Base-by-base conservation (phyloP, 2,888 invertebrate species). In the Microplitis deprimator region DNA sequence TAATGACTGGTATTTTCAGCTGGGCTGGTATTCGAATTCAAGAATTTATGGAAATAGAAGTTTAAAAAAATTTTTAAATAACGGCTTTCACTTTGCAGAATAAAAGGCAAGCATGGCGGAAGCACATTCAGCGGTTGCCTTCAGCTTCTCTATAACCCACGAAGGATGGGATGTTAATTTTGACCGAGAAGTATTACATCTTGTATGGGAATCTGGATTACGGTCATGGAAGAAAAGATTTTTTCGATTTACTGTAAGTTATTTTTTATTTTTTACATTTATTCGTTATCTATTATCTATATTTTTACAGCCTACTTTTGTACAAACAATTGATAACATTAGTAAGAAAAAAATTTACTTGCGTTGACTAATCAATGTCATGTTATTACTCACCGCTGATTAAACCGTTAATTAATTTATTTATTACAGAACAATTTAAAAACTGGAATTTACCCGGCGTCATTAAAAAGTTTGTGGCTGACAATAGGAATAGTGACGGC, bases 121-220 rank as follows among this genome's bases (percentile, higher is more conserved):
- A 95, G 98, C 98, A 83, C 98, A 98, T 92, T 95, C 96, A 81
- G 98, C 98, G 75, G 98, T 98, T 81, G 98, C 98, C 80, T 98
- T 99, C 90, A 97, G 97, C 75, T 98, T 99, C 91, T 94, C 97
- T 69, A 97, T 99, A 86, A 98, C 98, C 80, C 98, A 98, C 89
- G 99, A 99, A 89, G 99, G 99, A 83, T 96, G 98, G 93, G 97
- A 98, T 88, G 96, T 99, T 73, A 97, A 98, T 90, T 98, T 99
- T 89, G 98, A 99, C 90, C 93, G 97, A 78, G 98, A 99, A 91
- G 98, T 99, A 6, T 93, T 99, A 10, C 94, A 97, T 88, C 93
- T 98, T 69, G 96, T 99, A 68, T 98, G 98, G 96, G 94, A 96
- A 85, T 97, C 98, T 38, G 98, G 98, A 67, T 90, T 97, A 6